phyloP scores from a whole-genome alignment of 2,888 invertebrate genomes.

The Rambutsinella grinnellia region DNA sequence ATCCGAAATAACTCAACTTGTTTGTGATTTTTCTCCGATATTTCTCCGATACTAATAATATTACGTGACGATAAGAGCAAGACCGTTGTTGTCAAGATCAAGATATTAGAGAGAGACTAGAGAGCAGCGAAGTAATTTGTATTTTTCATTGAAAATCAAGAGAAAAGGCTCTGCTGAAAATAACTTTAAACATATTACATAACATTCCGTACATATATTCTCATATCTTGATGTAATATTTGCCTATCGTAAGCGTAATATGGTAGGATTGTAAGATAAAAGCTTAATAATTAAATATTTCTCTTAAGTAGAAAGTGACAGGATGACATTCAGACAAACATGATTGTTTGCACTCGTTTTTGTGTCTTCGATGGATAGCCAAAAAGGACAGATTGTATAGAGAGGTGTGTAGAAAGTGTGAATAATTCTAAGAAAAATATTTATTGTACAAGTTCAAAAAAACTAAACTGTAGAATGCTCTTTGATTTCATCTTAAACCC shows the following conservation, averaged over 20 bases:
- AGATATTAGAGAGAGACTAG: too few relatives aligned
- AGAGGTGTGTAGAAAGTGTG: not conserved
- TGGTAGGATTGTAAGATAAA: too few relatives aligned
- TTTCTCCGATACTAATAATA: not conserved
- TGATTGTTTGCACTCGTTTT: too few relatives aligned
- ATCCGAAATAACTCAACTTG: not conserved
- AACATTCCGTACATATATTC: not conserved
- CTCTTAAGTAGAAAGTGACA: not conserved
- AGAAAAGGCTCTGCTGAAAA: not conserved
- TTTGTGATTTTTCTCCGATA: not conserved
- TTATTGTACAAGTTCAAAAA: not conserved
- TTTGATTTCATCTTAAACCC: conserved; percentile 41
- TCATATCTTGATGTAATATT: not conserved
- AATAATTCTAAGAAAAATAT: not conserved
- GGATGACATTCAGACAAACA: not conserved
- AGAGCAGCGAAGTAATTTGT: not conserved
- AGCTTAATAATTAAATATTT: not conserved
- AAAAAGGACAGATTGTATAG: conserved; percentile 19
- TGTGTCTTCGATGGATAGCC: conserved; percentile 54
- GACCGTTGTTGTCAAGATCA: too few relatives aligned
- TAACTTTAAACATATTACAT: not conserved
- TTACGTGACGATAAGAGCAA: not conserved
- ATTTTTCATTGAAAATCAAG: not conserved
- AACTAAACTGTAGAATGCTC: not conserved
- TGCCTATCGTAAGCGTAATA: too few relatives aligned